phyloP scores from a whole-genome alignment of 2,888 invertebrate species.

The Idaea biselata region DNA sequence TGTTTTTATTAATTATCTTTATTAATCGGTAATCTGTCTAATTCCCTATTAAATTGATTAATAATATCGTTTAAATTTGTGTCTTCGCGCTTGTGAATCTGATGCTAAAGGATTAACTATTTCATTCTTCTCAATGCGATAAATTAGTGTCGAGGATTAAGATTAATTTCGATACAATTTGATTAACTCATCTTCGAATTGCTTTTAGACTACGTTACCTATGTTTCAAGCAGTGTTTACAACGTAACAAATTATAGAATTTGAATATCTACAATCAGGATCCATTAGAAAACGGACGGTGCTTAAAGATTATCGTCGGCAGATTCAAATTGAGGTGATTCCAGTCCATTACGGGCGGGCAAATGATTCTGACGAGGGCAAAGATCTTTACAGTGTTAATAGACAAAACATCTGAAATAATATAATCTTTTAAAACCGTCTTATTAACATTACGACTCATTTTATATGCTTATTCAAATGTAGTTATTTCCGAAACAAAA shows the following conservation, averaged over 20 bases:
- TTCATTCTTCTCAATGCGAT: neutral
- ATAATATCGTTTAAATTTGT: neutral
- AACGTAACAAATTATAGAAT: neutral
- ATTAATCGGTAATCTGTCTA: neutral
- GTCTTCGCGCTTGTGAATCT: neutral
- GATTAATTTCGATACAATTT: neutral
- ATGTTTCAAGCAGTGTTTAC: neutral
- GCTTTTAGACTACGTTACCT: neutral
- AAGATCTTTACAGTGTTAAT: constrained; percentile 36
- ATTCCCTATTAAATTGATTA: neutral
- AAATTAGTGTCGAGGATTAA: neutral
- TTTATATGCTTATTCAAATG: no score
- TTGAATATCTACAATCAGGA: constrained; percentile 24
- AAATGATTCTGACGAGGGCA: constrained; percentile 55
- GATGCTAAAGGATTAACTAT: neutral
- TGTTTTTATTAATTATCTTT: neutral
- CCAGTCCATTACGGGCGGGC: constrained; percentile 57
- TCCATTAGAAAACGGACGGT: constrained; percentile 52
- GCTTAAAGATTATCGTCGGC: constrained; percentile 48
- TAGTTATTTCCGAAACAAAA: no score
- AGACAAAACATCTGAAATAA: no score
- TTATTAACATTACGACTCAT: no score
- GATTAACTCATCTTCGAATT: neutral
- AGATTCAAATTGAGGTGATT: constrained; percentile 67
- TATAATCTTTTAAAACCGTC: no score